Evolutionary conservation across 2,797 vertebrate genomes (phyloP), one percentile per base, ranked within the genome.

Genomic region (Catostomus latipinnis): DNA sequence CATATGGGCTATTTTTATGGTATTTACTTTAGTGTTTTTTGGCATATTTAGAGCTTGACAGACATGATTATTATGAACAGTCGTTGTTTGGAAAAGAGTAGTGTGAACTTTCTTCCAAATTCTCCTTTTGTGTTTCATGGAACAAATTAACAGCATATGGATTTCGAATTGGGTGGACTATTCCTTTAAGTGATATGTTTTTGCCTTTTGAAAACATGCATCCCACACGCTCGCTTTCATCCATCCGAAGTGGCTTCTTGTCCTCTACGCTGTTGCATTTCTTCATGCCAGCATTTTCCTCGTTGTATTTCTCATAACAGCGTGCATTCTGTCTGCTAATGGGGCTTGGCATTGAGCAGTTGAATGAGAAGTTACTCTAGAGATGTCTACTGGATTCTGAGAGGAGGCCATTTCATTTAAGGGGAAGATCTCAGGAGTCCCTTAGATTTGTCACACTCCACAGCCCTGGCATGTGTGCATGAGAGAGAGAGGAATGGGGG

Each of bases 351-450:
- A 75, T 52, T 57, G 71, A 58, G 52, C 67, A 72, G 46, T 54
- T 76, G 43, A 71, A 69, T 81, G 65, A 71, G 58, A 74, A 65
- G 68, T 69, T 76, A 63, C 82, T 80, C 82, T 34, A 61, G 72
- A 80, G 71, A 57, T 65, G 69, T 69, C 62, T 54, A 18, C 79
- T 76, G 57, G 75, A 61, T 73, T 83, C 52, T 65, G 56, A 70
- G 53, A 73, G 63, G 53, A 81, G 67, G 73, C 77, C 56, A 61
- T 81, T 85, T 85, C 70, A 83, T 83, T 85, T 85, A 75, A 83
- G 53, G 68, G 74, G 78, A 81, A 79, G 68, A 69, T 81, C 81
- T 86, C 81, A 69, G 73, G 84, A 34, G 34, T 83, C 62, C 63
- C 66, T 45, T 66, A 76, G 67, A 74, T 58, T 82, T 71, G 84